A percentile compares a stretch with the other conserved stretches of the same genome.
Evolutionary conservation across 2,113 vertebrate species (phyloP).

Genomic region (Forbesichthys papilliferus): DNA sequence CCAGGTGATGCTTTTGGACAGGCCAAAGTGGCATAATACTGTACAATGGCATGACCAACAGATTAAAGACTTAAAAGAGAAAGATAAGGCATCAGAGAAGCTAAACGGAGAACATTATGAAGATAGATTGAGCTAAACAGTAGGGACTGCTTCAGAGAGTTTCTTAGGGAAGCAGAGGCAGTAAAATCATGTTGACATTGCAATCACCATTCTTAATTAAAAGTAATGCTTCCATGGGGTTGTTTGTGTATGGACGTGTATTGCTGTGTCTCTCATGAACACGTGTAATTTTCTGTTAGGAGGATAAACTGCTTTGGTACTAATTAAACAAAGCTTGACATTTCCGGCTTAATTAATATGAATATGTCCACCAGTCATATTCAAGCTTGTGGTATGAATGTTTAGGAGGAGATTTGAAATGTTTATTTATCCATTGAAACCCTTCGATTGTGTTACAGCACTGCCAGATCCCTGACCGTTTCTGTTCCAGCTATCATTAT

Average conservation of each 20-base stretch:
- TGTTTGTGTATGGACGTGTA: background rate
- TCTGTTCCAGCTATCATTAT: no score
- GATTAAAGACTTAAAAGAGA: no score
- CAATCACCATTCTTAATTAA: background rate
- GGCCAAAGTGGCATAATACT: background rate
- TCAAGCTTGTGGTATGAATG: slow-evolving; percentile 24
- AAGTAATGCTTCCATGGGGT: background rate
- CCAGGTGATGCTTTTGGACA: slow-evolving; percentile 35
- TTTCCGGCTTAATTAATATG: slow-evolving; percentile 43
- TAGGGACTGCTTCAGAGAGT: background rate
- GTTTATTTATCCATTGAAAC: no score
- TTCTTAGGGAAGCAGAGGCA: background rate
- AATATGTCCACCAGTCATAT: slow-evolving; percentile 28
- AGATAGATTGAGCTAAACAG: background rate
- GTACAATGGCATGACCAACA: no score
- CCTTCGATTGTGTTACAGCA: no score
- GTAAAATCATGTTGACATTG: background rate
- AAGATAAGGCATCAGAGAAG: no score
- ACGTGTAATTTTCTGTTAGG: background rate
- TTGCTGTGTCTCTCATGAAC: background rate
- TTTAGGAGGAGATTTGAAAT: slow-evolving; percentile 36
- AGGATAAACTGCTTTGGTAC: background rate
- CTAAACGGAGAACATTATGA: background rate
- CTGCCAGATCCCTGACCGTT: no score
- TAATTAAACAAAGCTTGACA: slow-evolving; percentile 17